phyloP scores from a whole-genome alignment of 1,140 invertebrate species.

The Drosophila ercepeae region DNA sequence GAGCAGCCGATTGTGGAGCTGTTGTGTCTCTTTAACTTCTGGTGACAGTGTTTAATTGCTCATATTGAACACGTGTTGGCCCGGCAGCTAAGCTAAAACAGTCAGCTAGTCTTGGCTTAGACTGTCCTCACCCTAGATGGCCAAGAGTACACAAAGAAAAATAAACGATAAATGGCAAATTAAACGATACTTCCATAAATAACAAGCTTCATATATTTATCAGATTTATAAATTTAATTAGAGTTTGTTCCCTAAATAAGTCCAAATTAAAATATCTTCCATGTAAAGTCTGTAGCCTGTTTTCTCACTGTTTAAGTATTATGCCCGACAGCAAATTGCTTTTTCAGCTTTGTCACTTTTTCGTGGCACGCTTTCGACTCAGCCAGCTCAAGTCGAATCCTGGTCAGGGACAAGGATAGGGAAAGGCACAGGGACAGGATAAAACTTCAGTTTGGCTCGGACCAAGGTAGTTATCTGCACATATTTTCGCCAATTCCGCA shows the following conservation, averaged over 20 bases:
- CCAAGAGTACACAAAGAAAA: constrained; percentile 5
- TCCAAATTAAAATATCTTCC: not conserved
- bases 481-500: constrained; percentile 71
- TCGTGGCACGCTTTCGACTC: constrained; percentile 61
- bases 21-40: constrained; percentile 63
- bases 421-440: constrained; percentile 17
- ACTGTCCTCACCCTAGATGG: constrained; percentile 51
- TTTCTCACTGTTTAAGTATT: constrained; percentile 46
- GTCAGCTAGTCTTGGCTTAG: constrained; percentile 29
- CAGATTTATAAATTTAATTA: too few relatives aligned
- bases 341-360: constrained; percentile 81
- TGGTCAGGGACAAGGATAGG: constrained; percentile 5
- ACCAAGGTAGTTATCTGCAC: constrained; percentile 54
- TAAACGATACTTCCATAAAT: not conserved
- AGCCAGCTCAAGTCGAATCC: constrained; percentile 27
- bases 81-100: constrained; percentile 19
- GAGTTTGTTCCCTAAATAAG: too few relatives aligned
- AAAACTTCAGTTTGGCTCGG: constrained; percentile 7
- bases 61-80: constrained; percentile 78
- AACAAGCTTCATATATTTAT: too few relatives aligned
- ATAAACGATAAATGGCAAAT: not conserved
- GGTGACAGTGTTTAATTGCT: constrained; percentile 81
- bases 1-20: constrained; percentile 7
- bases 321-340: constrained; percentile 74
- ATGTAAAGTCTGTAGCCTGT: too few relatives aligned